These are phyloP conservation scores for Oncorhynchus nerka DNA, from an alignment of 2,113 vertebrate species.

Conservation along the genomic window DNA sequence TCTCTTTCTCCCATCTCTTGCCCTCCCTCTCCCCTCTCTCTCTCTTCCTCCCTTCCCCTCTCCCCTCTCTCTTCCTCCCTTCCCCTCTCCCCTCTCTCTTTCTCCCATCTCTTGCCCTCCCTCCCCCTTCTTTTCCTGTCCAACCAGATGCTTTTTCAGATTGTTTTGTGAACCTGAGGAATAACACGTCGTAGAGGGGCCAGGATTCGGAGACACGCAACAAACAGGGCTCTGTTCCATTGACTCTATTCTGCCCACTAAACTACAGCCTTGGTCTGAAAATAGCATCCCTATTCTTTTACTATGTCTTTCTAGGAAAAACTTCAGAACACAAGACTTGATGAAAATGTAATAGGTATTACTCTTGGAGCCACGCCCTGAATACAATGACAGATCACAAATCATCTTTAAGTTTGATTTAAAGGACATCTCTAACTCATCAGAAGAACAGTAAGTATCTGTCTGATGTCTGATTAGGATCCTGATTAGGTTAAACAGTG, in stretches of 20 bases:
- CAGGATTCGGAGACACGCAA: conserved; percentile 56
- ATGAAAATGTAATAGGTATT: conserved; percentile 40
- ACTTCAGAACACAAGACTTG: conserved; percentile 36
- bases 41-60: too few species aligned
- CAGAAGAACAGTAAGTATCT: neutral
- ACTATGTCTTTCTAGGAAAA: conserved; percentile 48
- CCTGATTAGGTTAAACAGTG: neutral
- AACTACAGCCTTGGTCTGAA: conserved; percentile 48
- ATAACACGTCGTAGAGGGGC: conserved; percentile 62
- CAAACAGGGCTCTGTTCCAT: conserved; percentile 65
- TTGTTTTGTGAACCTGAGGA: conserved; percentile 76
- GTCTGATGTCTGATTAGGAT: neutral
- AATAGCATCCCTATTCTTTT: conserved; percentile 44
- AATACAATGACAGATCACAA: conserved; percentile 32
- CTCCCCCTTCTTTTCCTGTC: conserved; percentile 84
- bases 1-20: too few species aligned
- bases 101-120: conserved; percentile 79
- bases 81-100: conserved; percentile 68
- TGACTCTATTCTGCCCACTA: conserved; percentile 47
- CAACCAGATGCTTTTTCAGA: conserved; percentile 87
- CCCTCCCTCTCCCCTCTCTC: too few species aligned
- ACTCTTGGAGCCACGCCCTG: conserved; percentile 32
- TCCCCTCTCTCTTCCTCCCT: conserved; percentile 6
- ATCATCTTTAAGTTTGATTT: conserved; percentile 10
- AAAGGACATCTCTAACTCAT: conserved; percentile 4